Evolutionary conservation across 2,797 vertebrate genomes (phyloP), one percentile per base, ranked within the genome.

Genomic region (Odontamblyopus lacepedii): DNA sequence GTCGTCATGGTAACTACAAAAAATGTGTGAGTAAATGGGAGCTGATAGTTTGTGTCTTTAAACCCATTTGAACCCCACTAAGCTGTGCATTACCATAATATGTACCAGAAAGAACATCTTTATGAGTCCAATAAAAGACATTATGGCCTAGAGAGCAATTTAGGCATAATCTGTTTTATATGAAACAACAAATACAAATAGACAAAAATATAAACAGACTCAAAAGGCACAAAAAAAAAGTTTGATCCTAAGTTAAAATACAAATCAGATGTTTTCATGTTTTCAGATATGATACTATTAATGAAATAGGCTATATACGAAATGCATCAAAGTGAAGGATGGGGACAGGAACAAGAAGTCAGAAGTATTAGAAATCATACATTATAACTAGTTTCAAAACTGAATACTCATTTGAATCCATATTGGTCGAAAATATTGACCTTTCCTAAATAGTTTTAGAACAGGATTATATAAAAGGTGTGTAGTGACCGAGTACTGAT

Each of bases 1-100:
- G 91, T 93, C 87, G 74, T 84, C 89, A 92, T 91, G 88, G 92
- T 84, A 92, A 93, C 92, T 85, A 82, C 83, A 85, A 85, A 90
- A 92, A 87, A 66, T 80, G 71, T 79, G 71, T 66, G 72, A 75
- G 66, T 74, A 83, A 77, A 88, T 80, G 79, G 74, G 73, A 75
- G 71, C 80, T 84, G 79, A 87, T 79, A 76, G 74, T 86, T 87
- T 61, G 80, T 88, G 83, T 80, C 85, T 88, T 67, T 84, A 83
- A 79, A 76, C 83, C 82, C 76, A 78, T 90, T 84, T 82, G 85
- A 88, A 85, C 74, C 69, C 72, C 71, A 80, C 85, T 84, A 71
- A 79, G 82, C 77, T 56, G 72, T 51, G 78, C 69, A 87, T 81
- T 78, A 80, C 66, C 64, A 83, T 75, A 78, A 86, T 77, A 67